Evolutionary conservation across 2,888 invertebrate species (phyloP).

Genomic region (Drosophila borealis): DNA sequence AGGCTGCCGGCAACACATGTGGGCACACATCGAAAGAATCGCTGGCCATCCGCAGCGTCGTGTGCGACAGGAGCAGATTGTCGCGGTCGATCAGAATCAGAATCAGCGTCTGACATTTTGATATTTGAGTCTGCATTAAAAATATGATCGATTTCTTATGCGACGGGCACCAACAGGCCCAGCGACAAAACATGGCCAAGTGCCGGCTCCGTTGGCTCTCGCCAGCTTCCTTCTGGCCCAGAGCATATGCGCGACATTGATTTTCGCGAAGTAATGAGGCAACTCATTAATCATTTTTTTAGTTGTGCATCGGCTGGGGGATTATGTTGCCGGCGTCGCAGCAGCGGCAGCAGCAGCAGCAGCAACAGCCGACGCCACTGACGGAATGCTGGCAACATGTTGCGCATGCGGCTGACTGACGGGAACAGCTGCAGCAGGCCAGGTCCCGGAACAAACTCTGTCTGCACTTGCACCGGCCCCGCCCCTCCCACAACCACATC

Average conservation of each 20-base stretch:
- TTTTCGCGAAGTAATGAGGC: constrained; percentile 82
- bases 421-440: constrained; percentile 54
- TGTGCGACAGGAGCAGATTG: constrained; percentile 68
- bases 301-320: constrained; percentile 63
- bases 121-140: constrained; percentile 65
- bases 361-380: constrained; percentile 38
- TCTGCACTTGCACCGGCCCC: constrained; percentile 5
- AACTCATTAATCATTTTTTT: constrained; percentile 84
- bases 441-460: constrained; percentile 31
- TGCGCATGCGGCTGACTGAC: constrained; percentile 61
- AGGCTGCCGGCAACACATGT: constrained; percentile 42
- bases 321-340: constrained; percentile 66
- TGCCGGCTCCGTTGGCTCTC: constrained; percentile 32
- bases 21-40: constrained; percentile 15
- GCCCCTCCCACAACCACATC: background rate
- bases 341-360: constrained; percentile 19
- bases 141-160: constrained; percentile 83
- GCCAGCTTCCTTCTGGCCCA: constrained; percentile 51
- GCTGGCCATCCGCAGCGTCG: constrained; percentile 31
- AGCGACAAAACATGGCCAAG: constrained; percentile 39
- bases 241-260: constrained; percentile 78
- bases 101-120: constrained; percentile 60
- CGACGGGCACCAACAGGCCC: constrained; percentile 42
- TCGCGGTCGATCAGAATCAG: constrained; percentile 44
- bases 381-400: constrained; percentile 78